phyloP scores from a whole-genome alignment of 2,113 vertebrate species.

The Indri indri region DNA sequence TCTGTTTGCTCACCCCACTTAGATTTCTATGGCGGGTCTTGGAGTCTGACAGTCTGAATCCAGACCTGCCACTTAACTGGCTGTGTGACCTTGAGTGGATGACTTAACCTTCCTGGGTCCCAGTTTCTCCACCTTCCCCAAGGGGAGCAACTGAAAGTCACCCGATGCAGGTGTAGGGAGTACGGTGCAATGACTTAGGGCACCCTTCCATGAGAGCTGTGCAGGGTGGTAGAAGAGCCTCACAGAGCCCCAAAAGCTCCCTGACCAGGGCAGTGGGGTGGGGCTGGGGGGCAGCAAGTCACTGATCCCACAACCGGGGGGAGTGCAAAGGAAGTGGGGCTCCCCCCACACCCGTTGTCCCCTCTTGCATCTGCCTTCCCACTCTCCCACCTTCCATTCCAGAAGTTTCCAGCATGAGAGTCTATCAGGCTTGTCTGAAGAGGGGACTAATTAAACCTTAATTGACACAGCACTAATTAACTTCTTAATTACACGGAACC shows the following conservation, averaged over 20 bases:
- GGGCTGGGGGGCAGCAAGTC: not conserved
- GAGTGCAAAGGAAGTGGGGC: not conserved
- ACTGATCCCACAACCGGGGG: not conserved
- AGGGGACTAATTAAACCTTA: conserved; percentile 89
- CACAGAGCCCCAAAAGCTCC: not conserved
- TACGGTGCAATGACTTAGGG: not conserved
- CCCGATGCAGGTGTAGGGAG: not conserved
- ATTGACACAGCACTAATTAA: conserved; percentile 88
- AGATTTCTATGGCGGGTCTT: not conserved
- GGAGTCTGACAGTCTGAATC: not conserved
- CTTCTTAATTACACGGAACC: conserved; percentile 90
- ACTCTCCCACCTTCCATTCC: not conserved
- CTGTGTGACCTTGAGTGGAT: not conserved
- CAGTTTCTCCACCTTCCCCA: not conserved
- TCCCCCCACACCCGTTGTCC: not conserved
- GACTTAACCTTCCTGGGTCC: not conserved
- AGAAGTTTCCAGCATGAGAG: conserved; percentile 61
- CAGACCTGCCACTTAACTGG: not conserved
- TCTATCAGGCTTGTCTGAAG: conserved; percentile 84
- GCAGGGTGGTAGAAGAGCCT: not conserved
- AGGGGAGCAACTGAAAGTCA: not conserved
- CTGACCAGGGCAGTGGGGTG: not conserved
- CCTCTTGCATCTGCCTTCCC: not conserved
- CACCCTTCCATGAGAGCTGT: not conserved
- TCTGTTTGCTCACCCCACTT: not conserved